A percentile compares a stretch with the other conserved stretches of the same genome.
Conservation (phyloP, 2,113 vertebrate genomes). For the Istiophorus platypterus region DNA sequence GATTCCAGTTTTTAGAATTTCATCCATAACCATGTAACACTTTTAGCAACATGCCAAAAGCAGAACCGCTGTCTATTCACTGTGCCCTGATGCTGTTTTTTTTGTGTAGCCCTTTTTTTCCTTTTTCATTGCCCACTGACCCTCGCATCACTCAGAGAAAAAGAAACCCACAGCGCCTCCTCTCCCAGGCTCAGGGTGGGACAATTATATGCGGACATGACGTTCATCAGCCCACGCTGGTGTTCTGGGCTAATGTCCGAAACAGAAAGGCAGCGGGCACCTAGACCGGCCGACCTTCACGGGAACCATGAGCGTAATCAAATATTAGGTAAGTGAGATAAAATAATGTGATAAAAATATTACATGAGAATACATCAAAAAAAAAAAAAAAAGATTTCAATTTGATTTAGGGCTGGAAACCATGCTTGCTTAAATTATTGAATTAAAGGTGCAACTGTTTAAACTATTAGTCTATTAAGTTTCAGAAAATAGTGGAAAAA, state of each 20-base stretch:
- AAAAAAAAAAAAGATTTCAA: not conserved
- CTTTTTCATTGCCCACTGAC: conserved; percentile 1
- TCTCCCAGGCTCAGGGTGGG: not conserved
- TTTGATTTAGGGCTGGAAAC: too few species aligned
- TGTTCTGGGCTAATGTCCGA: conserved; percentile 7
- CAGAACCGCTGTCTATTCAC: not conserved
- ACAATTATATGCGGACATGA: conserved; percentile 20
- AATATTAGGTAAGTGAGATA: not conserved
- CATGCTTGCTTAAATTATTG: too few species aligned
- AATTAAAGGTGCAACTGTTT: too few species aligned
- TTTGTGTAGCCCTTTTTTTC: not conserved
- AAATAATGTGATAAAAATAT: not conserved
- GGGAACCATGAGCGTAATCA: not conserved
- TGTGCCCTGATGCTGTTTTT: not conserved
- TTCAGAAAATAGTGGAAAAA: too few species aligned
- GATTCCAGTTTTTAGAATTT: conserved; percentile 9
- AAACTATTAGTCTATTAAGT: too few species aligned
- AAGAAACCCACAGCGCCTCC: not conserved
- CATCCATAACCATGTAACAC: not conserved
- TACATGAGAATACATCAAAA: not conserved
- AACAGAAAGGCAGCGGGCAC: conserved; percentile 5
- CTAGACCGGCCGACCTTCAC: not conserved
- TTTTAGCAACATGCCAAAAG: not conserved
- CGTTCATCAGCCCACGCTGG: conserved; percentile 1
- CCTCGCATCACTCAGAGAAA: not conserved